phyloP scores from a whole-genome alignment of 2,888 invertebrate genomes.

The Troglohyphantes excavatus region DNA sequence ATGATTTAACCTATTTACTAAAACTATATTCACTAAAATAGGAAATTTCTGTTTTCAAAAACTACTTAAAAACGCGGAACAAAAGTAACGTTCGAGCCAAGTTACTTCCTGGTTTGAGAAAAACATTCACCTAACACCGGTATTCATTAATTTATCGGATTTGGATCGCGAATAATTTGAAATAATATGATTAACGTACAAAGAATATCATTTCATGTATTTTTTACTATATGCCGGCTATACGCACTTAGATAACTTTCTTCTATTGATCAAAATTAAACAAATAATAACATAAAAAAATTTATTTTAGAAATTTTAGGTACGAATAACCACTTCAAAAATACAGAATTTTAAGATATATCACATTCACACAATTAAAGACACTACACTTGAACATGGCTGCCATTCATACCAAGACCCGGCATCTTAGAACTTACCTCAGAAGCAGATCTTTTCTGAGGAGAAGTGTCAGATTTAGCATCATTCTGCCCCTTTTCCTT shows the following conservation, averaged over 20 bases:
- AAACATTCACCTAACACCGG: neutral
- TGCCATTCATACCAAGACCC: slow-evolving; percentile 57
- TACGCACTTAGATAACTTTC: neutral
- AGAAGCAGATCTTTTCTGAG: slow-evolving; percentile 77
- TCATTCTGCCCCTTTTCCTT: slow-evolving; percentile 71
- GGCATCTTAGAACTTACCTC: slow-evolving; percentile 75
- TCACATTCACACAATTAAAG: neutral
- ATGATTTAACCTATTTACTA: neutral
- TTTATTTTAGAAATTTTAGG: too few relatives aligned
- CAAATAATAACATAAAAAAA: too few relatives aligned
- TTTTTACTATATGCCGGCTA: neutral
- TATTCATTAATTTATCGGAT: neutral
- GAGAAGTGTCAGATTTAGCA: slow-evolving; percentile 70
- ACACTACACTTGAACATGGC: slow-evolving; percentile 59
- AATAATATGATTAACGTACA: neutral
- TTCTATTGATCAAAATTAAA: neutral
- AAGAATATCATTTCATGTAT: neutral
- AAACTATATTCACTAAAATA: neutral
- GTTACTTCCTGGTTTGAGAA: neutral
- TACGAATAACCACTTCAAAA: too few relatives aligned
- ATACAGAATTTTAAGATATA: neutral
- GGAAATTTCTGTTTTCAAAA: neutral
- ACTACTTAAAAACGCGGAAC: neutral
- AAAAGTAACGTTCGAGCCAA: neutral
- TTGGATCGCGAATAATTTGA: neutral